Base-by-base conservation (phyloP, 2,888 invertebrate species). In the Eilema griseolum region DNA sequence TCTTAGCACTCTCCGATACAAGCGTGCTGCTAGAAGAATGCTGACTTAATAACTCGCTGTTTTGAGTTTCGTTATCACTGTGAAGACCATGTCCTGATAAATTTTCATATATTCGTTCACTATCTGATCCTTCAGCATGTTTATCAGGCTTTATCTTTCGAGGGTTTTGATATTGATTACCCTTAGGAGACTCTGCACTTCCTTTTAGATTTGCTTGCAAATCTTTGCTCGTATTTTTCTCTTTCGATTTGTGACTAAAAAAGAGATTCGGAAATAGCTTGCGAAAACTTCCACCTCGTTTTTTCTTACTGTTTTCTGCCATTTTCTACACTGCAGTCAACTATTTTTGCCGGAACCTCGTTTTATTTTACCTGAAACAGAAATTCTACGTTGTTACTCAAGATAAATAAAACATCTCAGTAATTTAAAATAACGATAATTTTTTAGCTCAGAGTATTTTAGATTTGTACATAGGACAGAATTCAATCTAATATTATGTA, bases 81-180 rank as follows among this genome's bases (percentile, higher is more conserved):
- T 84, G 85, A 66, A 74, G 78, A 73, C 81, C 83, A 37, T 80
- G 71, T 62, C 84, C 77, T 62, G 90, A 83, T 78, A 95, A 86
- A 79, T 95, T 95, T 89, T 95, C 95, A 79, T 95, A 95, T 80
- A 94, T 91, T 76, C 91, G 86, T 79, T 93, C 92, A 74, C 82
- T 86, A 82, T 78, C 80, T n/a, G 74, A 69, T 74, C 74, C 76
- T 79, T 85, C 75, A 64, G 70, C 78, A 70, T 79, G 79, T 72
- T 85, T 88, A 79, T 88, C 89, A 63, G 83, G 81, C 82, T 81
- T 90, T 78, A 88, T 85, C 80, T 81, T 70, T 74, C 88, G 89
- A 69, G 92, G 92, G 80, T 87, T 90, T 73, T 92, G 90, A 85
- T 94, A 93, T 74, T 91, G 90, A 85, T 94, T 93, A 73, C 84